Evolutionary conservation across 2,113 vertebrate species (phyloP).

Genomic region (Thymallus thymallus): DNA sequence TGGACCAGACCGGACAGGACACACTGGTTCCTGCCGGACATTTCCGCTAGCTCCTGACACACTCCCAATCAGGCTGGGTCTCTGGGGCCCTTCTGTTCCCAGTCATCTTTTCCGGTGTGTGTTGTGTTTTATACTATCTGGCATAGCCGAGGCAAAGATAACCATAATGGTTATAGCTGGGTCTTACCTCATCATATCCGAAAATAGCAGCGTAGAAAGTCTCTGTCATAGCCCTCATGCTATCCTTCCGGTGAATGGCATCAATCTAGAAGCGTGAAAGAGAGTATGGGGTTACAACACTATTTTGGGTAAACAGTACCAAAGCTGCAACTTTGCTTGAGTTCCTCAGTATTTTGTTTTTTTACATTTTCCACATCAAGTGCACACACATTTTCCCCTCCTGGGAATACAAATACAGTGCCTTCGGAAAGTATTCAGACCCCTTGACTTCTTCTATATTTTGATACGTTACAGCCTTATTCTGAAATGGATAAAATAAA

Average conservation of each 20-base stretch:
- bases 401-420: no score
- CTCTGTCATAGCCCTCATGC: conserved; percentile 85
- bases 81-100: neutral
- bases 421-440: no score
- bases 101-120: neutral
- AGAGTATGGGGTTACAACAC: conserved; percentile 6
- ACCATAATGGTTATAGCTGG: neutral
- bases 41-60: no score
- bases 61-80: neutral
- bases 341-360: neutral
- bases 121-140: neutral
- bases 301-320: conserved; percentile 16
- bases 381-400: neutral
- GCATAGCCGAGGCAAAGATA: neutral
- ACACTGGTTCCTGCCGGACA: no score
- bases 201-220: conserved; percentile 94
- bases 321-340: neutral
- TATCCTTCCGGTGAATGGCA: conserved; percentile 82
- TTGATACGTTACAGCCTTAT: no score
- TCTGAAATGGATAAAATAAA: no score
- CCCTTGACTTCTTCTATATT: no score
- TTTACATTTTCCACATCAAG: conserved; percentile 17
- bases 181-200: conserved; percentile 93
- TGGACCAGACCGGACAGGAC: no score
- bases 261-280: conserved; percentile 77